Base-by-base conservation (phyloP, 37 sponge, comb jelly and placozoan genomes). In the Beroe ovata region DNA sequence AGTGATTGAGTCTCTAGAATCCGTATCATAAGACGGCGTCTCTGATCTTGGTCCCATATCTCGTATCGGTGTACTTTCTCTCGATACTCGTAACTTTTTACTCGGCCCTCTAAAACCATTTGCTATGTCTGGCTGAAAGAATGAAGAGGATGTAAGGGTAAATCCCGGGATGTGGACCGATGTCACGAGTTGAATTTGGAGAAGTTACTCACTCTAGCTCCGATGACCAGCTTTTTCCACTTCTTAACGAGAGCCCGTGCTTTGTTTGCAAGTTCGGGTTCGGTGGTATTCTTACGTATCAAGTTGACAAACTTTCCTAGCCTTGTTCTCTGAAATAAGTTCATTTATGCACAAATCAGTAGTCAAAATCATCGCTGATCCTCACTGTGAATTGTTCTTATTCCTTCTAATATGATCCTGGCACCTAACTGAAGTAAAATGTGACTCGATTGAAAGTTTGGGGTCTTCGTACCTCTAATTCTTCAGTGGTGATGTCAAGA, bases 381-480 rank as follows among this genome's bases (percentile, higher is more conserved):
- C n/a, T n/a, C n/a, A n/a, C n/a, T n/a, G n/a, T n/a, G n/a, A n/a
- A n/a, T n/a, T n/a, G n/a, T n/a, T n/a, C n/a, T n/a, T n/a, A n/a
- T n/a, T n/a, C n/a, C n/a, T n/a, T n/a, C n/a, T n/a, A n/a, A n/a
- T n/a, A n/a, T n/a, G n/a, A n/a, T n/a, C n/a, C n/a, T n/a, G n/a
- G n/a, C n/a, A n/a, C n/a, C n/a, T n/a, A n/a, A n/a, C n/a, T n/a
- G n/a, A n/a, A n/a, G n/a, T n/a, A n/a, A n/a, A n/a, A n/a, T n/a
- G n/a, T n/a, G n/a, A n/a, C n/a, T n/a, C n/a, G n/a, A n/a, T n/a
- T n/a, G n/a, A n/a, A n/a, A n/a, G n/a, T n/a, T n/a, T n/a, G n/a
- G n/a, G n/a, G n/a, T n/a, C n/a, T n/a, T n/a, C n/a, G n/a, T 2
- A 77, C 84, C 84, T 77, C 84, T 77, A 77, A 77, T 77, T 77